Evolutionary conservation across 2,113 vertebrate species (phyloP).

Genomic region (Bettongia penicillata): DNA sequence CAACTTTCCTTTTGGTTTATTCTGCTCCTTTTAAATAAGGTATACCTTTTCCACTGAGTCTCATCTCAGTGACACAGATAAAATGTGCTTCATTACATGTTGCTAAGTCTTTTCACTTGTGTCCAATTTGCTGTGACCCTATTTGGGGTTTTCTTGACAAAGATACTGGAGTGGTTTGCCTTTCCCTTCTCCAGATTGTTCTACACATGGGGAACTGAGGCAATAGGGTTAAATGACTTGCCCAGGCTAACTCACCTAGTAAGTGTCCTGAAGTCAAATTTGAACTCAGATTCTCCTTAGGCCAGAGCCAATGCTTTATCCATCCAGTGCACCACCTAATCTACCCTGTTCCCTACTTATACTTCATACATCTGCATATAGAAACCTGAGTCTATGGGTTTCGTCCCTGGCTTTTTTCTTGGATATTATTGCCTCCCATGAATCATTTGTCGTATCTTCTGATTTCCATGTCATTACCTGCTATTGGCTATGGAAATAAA

Average conservation of each 20-base stretch:
- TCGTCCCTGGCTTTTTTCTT: background rate
- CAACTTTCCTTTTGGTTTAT: background rate
- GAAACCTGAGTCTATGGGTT: background rate
- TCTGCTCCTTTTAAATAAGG: background rate
- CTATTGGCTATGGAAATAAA: background rate
- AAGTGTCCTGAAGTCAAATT: background rate
- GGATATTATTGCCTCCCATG: too few relatives aligned
- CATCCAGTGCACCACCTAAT: too few relatives aligned
- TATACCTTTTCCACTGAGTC: background rate
- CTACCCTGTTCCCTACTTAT: background rate
- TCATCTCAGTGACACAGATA: background rate
- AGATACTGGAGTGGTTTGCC: background rate
- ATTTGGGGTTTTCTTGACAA: background rate
- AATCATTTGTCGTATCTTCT: too few relatives aligned
- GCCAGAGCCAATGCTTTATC: too few relatives aligned
- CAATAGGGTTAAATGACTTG: background rate
- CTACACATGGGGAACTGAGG: too few relatives aligned
- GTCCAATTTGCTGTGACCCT: too few relatives aligned
- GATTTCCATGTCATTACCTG: too few relatives aligned
- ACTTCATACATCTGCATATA: background rate
- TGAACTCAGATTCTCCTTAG: background rate
- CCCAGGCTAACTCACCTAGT: background rate
- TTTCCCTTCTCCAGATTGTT: background rate
- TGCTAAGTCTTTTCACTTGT: background rate
- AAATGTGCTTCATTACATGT: background rate